Percentiles rank a stretch among this genome's conserved stretches.
These are phyloP conservation scores for Allolobophora icterica DNA, from an alignment of 2,888 invertebrate genomes.

Conservation along the genomic window DNA sequence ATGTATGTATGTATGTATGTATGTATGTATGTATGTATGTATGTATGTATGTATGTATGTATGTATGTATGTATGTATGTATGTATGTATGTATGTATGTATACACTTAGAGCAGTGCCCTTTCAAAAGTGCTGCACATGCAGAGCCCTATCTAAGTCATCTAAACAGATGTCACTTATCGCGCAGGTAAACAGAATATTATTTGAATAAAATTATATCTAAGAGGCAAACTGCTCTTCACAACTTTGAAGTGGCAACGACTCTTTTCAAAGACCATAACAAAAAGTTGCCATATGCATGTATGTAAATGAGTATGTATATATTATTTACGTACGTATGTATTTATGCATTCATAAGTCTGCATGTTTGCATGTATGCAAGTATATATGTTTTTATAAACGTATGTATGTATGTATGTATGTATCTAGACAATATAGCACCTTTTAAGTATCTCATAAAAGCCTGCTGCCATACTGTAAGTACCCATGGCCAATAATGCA, in stretches of 20 bases:
- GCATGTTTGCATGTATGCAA: not conserved
- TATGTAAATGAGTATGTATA: not conserved
- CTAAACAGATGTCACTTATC: not conserved
- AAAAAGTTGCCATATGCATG: not conserved
- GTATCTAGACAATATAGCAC: not conserved
- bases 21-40: conserved; percentile 18
- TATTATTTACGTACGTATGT: not conserved
- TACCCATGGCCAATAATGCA: not conserved
- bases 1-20: not conserved
- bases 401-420: not conserved
- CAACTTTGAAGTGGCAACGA: not conserved
- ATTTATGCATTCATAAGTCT: not conserved
- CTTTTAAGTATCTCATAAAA: not conserved
- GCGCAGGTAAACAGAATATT: not conserved
- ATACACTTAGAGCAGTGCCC: not conserved
- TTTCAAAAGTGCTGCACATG: not conserved
- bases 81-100: not conserved
- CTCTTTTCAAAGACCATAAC: conserved; percentile 13
- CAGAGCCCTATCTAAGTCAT: not conserved
- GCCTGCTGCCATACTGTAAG: not conserved
- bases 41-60: conserved; percentile 28
- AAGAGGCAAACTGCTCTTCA: not conserved
- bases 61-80: not conserved
- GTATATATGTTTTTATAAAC: not conserved
- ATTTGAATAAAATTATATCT: conserved; percentile 19